A percentile compares a stretch with the other conserved stretches of the same genome.
phyloP scores from a whole-genome alignment of 2,113 vertebrate species.

The Xenus cinereus region DNA sequence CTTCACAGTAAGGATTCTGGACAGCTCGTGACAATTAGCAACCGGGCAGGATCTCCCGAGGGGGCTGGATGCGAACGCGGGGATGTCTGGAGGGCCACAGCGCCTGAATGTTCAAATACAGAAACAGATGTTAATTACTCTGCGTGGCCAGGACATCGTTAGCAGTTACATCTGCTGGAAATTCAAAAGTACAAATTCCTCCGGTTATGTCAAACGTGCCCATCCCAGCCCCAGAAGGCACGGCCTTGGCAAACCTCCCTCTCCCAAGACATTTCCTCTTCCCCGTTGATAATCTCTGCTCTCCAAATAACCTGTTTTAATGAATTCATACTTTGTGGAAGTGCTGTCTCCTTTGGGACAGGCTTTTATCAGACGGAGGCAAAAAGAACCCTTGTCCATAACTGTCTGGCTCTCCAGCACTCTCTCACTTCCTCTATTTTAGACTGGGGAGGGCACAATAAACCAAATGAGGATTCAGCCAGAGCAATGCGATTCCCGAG shows the following conservation, averaged over 20 bases:
- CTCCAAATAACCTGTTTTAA: background rate
- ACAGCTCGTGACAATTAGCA: background rate
- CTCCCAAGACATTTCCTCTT: background rate
- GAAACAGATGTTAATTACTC: constrained; percentile 31
- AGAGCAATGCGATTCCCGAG: background rate
- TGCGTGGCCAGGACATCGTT: background rate
- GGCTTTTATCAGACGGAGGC: background rate
- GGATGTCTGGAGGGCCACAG: background rate
- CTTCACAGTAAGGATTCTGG: background rate
- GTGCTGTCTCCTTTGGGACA: background rate
- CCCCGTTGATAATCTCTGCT: background rate
- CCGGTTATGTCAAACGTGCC: background rate
- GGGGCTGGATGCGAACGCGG: background rate
- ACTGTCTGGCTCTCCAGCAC: background rate
- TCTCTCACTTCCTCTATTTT: background rate
- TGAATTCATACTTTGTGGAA: background rate
- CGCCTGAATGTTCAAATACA: constrained; percentile 31
- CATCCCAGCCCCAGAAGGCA: background rate
- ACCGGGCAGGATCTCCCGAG: background rate
- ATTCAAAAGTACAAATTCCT: background rate
- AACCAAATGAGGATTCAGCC: background rate
- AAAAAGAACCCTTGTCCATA: background rate
- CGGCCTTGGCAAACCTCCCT: background rate
- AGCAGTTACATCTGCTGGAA: constrained; percentile 12
- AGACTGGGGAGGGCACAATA: background rate